Base-by-base conservation (phyloP, 1,140 invertebrate genomes). In the Sycobia sp. region DNA sequence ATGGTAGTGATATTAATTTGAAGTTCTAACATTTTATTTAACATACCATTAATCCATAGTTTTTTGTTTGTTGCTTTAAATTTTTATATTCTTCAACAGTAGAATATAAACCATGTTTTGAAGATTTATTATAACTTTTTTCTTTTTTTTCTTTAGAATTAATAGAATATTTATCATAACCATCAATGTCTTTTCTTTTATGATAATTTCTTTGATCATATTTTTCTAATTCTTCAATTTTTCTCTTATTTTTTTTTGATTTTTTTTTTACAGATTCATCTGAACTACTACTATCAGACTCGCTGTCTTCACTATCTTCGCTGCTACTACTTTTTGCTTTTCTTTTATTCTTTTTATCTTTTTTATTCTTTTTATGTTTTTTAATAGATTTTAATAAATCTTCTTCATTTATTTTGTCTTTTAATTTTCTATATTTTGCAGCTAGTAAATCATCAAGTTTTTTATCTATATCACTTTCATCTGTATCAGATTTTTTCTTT, bases 401-500 rank as follows among this genome's bases (percentile, higher is more conserved):
- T 55, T 78, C 63, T 67, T 74, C 69, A 18, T 44, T 76, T 1
- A 80, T 76, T 58, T 76, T 73, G 9, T 70, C 66, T 54, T 82
- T 82, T 1, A 81, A 64, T 51, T 81, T 76, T 62, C 76, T 76
- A 56, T 77, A 78, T 47, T 82, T 82, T 67, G 66, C 70, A 58
- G 75, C 73, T 50, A 82, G 68, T 47, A 78, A 69, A 44, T 68
- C 62, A 69, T 79, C 76, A 14, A 84, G 73, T 53, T 80, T 68
- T 34, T 71, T 56, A 55, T 80, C 78, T 32, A 67, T 73, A 13
- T 79, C 70, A 7, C 67, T 71, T 39, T 73, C 73, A 61, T 71
- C 71, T 46, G 82, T 79, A 39, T 79, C 75, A 44, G 76, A 76
- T 66, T 81, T 80, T 56, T 83, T 83, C 65, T 87, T 84, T 3